Percentiles rank a stretch among this genome's conserved stretches.
Evolutionary conservation across 2,888 invertebrate species (phyloP).

Genomic region (Girardia tigrina): DNA sequence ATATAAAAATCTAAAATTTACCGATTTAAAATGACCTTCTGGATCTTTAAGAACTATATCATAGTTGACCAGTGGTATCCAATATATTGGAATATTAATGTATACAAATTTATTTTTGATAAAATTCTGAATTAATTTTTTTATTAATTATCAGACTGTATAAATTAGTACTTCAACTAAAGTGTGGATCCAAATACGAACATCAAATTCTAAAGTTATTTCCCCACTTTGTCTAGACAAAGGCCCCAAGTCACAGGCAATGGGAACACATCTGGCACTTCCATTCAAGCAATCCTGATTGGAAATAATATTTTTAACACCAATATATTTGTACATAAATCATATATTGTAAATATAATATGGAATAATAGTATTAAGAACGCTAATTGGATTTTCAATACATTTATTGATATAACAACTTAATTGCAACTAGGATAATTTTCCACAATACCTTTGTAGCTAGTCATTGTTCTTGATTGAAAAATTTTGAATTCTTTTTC

Average conservation of each 20-base stretch:
- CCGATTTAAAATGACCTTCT: not conserved
- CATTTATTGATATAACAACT: no score
- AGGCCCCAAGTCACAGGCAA: not conserved
- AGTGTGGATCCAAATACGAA: not conserved
- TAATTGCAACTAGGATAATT: no score
- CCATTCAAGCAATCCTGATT: not conserved
- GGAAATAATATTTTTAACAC: no score
- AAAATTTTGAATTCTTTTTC: no score
- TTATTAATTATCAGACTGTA: not conserved
- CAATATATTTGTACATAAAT: no score
- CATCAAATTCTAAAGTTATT: not conserved
- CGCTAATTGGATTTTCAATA: no score
- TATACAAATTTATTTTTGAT: slow-evolving; percentile 19
- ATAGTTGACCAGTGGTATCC: not conserved
- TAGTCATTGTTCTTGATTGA: no score
- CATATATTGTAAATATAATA: no score
- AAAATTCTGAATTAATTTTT: not conserved
- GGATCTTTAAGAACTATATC: not conserved
- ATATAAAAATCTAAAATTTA: no score
- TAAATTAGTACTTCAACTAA: not conserved
- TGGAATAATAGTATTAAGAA: no score
- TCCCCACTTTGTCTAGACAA: not conserved
- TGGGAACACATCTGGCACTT: slow-evolving; percentile 17
- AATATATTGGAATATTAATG: not conserved
- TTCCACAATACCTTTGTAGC: no score